Evolutionary conservation across 2,797 vertebrate species (phyloP).

Genomic region (Sylvilagus floridanus): DNA sequence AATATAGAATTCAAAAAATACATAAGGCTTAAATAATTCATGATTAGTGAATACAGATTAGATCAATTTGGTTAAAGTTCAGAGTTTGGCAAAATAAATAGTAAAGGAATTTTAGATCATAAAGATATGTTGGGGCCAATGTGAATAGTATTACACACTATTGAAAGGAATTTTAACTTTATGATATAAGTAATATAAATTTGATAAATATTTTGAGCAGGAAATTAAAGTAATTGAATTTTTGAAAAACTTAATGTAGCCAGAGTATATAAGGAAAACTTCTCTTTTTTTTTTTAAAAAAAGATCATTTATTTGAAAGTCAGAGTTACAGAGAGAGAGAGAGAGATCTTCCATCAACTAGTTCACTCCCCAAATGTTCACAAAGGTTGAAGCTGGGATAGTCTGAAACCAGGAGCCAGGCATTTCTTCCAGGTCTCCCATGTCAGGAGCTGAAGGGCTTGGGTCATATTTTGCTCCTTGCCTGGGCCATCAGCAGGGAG

Average conservation of each 20-base stretch:
- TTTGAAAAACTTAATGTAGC: neutral
- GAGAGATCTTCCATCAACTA: too few relatives aligned
- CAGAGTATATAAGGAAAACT: neutral
- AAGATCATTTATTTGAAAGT: too few relatives aligned
- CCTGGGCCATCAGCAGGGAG: too few relatives aligned
- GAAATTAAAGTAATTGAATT: constrained; percentile 14
- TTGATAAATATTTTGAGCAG: neutral
- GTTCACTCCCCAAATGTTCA: too few relatives aligned
- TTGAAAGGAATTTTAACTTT: constrained; percentile 56
- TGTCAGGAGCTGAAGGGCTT: too few relatives aligned
- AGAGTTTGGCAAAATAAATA: neutral
- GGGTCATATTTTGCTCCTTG: too few relatives aligned
- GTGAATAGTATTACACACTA: neutral
- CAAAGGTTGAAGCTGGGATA: too few relatives aligned
- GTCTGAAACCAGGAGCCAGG: too few relatives aligned
- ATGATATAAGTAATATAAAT: constrained; percentile 3
- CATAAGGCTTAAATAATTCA: neutral
- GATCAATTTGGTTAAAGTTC: constrained; percentile 16
- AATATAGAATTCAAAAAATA: neutral
- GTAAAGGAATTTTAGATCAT: neutral
- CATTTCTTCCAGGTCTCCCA: too few relatives aligned
- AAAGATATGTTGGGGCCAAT: neutral
- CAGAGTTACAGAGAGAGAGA: too few relatives aligned
- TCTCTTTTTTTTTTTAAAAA: too few relatives aligned
- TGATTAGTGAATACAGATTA: neutral